A percentile compares a stretch with the other conserved stretches of the same genome.
Conservation (phyloP, 2,797 vertebrate species). For the Anisognathus igniventris region DNA sequence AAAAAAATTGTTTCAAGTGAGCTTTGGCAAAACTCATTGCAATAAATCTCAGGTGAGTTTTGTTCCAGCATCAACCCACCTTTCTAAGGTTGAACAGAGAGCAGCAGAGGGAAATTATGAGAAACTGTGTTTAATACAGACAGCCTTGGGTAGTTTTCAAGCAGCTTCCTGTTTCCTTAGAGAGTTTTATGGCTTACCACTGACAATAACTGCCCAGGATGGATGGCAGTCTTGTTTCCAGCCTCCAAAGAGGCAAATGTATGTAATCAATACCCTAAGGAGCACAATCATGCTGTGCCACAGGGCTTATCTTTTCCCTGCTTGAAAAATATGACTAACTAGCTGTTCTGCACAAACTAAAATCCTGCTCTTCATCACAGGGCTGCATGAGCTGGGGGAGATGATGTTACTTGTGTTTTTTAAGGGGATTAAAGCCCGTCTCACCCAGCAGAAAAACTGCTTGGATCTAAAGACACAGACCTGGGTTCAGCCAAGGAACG, state of each 20-base stretch:
- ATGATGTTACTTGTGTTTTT: neutral
- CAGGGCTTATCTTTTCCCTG: neutral
- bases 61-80: neutral
- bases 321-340: neutral
- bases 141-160: neutral
- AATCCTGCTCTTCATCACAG: neutral
- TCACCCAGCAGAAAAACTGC: neutral
- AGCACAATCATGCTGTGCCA: neutral
- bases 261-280: neutral
- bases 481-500: accelerated
- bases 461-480: neutral
- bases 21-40: neutral
- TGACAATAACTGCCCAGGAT: neutral
- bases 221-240: neutral
- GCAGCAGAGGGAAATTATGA: neutral
- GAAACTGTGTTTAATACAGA: neutral
- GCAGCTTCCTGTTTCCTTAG: neutral
- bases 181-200: neutral
- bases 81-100: neutral
- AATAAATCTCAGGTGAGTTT: neutral
- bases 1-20: neutral
- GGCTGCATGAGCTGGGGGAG: neutral
- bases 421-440: neutral
- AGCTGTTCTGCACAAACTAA: neutral
- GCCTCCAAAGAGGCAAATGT: neutral